phyloP scores from a whole-genome alignment of 2,113 vertebrate species.

The Ia io region DNA sequence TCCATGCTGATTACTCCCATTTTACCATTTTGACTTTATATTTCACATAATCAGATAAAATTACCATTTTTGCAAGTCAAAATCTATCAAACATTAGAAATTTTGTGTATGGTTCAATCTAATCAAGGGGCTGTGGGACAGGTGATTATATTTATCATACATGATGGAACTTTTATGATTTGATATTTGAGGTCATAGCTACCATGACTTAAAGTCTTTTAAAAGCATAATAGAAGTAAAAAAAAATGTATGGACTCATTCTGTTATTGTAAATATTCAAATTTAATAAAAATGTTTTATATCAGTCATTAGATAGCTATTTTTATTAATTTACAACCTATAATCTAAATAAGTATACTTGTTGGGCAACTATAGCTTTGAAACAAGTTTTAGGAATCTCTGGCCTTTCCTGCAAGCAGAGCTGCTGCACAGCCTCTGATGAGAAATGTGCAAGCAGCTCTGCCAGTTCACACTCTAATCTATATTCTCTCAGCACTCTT shows the following conservation, averaged over 20 bases:
- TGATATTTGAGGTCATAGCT: neutral
- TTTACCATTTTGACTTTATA: neutral
- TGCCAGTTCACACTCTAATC: accelerated
- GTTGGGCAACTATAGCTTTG: neutral
- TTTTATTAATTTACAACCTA: neutral
- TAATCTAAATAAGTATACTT: neutral
- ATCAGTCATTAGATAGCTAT: neutral
- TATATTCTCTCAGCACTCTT: neutral
- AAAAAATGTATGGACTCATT: neutral
- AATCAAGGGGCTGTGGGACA: neutral
- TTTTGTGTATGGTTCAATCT: neutral
- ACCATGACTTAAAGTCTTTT: neutral
- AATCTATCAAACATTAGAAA: neutral
- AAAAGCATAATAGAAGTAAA: neutral
- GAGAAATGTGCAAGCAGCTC: neutral
- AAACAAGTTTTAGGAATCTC: neutral
- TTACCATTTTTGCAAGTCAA: neutral
- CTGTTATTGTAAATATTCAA: neutral
- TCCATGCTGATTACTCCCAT: neutral
- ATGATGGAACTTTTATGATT: neutral
- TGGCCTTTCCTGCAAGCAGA: neutral
- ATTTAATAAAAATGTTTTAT: neutral
- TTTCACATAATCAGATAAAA: neutral
- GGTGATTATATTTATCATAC: neutral
- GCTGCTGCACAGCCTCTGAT: neutral